Evolutionary conservation across 2,888 invertebrate genomes (phyloP), one percentile per base, ranked within the genome.

Genomic region (Torymus tubicola): DNA sequence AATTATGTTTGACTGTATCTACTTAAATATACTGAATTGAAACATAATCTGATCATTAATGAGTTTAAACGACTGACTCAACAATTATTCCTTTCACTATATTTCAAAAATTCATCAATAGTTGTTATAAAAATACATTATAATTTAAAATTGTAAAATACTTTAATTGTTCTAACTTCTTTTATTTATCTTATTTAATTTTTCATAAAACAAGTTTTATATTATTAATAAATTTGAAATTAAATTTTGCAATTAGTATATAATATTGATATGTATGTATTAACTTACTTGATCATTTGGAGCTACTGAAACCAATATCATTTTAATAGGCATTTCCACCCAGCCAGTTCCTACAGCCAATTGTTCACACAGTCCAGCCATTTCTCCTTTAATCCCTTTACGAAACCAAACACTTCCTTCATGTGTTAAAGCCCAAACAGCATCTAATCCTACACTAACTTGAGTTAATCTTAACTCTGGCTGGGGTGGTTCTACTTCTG

Each of bases 351-450:
- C 97, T 86, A 94, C 94, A 11, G 96, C 96, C 79, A 95, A 92
- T 88, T 94, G 94, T 90, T 96, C 96, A 86, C 95, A 95, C 81
- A 93, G 92, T 4, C 96, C 95, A 24, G 95, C 93, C 93, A 89
- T 94, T 94, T 71, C 95, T 94, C 92, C 95, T 93, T 84, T 95
- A 91, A 82, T 94, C 91, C 93, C 94, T 91, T 96, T 95, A 85
- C 97, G 93, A 88, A 97, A 98, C 97, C 97, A 98, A 2, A 97
- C 95, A 88, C 94, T 94, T 80, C 95, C 94, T 87, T 97, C 96
- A 84, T 95, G 94, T 67, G 96, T 96, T 3, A 97, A 93, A 80
- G 96, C 96, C 93, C 93, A 93, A 1, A 94, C 93, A 1, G 95
- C 93, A 92, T 95, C 95, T 73, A 93, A 93, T 1, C 98, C 98